phyloP scores from a whole-genome alignment of 2,113 vertebrate genomes.

The Platanista minor region DNA sequence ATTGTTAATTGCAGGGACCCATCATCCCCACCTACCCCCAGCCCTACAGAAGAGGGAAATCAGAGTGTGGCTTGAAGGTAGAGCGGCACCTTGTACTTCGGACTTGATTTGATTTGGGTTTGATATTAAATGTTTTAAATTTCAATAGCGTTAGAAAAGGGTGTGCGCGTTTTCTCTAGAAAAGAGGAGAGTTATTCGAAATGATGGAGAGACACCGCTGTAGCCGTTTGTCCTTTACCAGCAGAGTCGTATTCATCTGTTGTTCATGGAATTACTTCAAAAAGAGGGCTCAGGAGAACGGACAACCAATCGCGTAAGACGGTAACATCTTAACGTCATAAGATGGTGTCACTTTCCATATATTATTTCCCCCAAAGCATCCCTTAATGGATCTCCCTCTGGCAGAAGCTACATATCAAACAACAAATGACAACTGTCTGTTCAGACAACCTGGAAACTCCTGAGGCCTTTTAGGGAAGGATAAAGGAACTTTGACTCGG shows the following conservation, averaged over 20 bases:
- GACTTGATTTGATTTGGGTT: neutral
- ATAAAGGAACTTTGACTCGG: neutral
- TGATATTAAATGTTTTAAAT: neutral
- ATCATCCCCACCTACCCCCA: neutral
- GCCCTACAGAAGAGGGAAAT: neutral
- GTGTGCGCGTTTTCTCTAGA: neutral
- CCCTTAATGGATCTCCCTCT: neutral
- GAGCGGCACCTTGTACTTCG: neutral
- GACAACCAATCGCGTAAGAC: neutral
- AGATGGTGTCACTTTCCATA: neutral
- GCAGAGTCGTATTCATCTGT: neutral
- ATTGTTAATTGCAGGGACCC: neutral
- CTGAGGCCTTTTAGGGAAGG: neutral
- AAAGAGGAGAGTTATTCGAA: neutral
- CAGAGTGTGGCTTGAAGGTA: neutral
- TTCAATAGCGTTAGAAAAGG: neutral
- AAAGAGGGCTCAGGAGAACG: neutral
- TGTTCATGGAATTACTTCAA: neutral
- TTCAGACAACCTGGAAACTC: conserved; percentile 23
- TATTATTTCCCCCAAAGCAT: neutral
- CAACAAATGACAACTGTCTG: conserved; percentile 42
- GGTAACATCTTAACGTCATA: neutral
- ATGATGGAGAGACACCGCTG: neutral
- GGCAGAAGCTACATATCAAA: conserved; percentile 40
- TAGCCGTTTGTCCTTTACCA: no score